Evolutionary conservation across 2,113 vertebrate species (phyloP), one percentile per base, ranked within the genome.

Genomic region (Plecotus auritus): DNA sequence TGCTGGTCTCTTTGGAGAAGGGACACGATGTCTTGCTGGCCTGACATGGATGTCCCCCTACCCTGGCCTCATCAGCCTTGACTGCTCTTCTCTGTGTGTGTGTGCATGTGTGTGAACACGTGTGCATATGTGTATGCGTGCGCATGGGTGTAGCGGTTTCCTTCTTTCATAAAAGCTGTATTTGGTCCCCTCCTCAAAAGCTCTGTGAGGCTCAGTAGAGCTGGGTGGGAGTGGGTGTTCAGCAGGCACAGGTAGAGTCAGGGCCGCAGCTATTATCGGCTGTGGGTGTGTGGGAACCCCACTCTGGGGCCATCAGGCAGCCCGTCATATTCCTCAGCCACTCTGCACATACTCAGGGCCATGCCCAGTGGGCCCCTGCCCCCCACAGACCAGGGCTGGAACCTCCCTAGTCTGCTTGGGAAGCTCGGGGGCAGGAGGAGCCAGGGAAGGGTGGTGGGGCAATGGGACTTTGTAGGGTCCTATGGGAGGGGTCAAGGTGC

Each of bases 61-160:
- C 14, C 54, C 40, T 13, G 64, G 30, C 17, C 51, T 37, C 4
- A 0, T 5, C 0, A 9, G 16, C 37, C 11, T n/a, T 20, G 20
- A 18, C 32, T 2, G 11, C 56, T 45, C n/a, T 47, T 49, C 40
- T 59, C 2, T 8, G 7, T 1, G 3, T 4, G 4, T 35, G 8
- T 1, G 13, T 7, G 0, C 4, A 2, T 9, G 45, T 17, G 32
- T 8, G 26, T 11, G 40, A 9, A 32, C 6, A 5, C 49, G 66
- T 26, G 13, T 28, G 32, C 2, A 30, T 22, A 22, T 1, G 12
- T 17, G 4, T 1, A 9, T 26, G 3, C 4, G 1, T 2, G 26
- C 2, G 7, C 1, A 8, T n/a, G 17, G 6, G 22, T 40, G 35
- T 37, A 11, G 23, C 16, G 11, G 26, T 42, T 37, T 67, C 30